A percentile compares a stretch with the other conserved stretches of the same genome.
phyloP scores from a whole-genome alignment of 2,113 vertebrate species.

The Albula glossodonta region DNA sequence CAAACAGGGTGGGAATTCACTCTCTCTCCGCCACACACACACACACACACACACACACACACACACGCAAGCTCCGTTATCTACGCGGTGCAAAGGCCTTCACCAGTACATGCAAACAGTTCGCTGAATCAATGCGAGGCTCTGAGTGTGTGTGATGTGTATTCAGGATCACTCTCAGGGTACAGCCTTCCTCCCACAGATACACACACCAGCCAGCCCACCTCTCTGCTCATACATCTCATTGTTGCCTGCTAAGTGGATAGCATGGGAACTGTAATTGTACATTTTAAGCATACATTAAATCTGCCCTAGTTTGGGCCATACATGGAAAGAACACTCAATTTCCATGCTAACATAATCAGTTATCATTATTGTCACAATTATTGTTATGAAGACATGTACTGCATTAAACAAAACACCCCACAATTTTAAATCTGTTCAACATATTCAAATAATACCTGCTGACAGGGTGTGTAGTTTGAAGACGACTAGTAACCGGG shows the following conservation, averaged over 20 bases:
- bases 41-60: neutral
- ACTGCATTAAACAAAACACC: too few relatives aligned
- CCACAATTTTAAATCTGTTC: too few relatives aligned
- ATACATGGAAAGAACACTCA: neutral
- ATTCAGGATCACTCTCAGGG: neutral
- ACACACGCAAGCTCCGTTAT: slow-evolving; percentile 32
- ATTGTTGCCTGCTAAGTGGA: neutral
- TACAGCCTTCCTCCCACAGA: neutral
- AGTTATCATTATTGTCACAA: neutral
- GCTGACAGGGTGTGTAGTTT: too few relatives aligned
- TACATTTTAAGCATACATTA: neutral
- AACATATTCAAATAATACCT: too few relatives aligned
- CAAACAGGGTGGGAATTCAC: neutral
- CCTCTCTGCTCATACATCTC: neutral
- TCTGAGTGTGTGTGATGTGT: neutral
- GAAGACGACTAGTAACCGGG: too few relatives aligned
- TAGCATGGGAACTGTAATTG: neutral
- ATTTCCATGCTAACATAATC: neutral
- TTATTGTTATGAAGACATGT: neutral
- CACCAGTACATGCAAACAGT: neutral
- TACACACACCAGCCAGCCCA: neutral
- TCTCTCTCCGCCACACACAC: neutral
- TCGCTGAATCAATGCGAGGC: slow-evolving; percentile 1
- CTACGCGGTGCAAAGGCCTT: slow-evolving; percentile 42
- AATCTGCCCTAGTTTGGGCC: neutral